Conservation (phyloP, 2,888 invertebrate genomes). For the Drosophila recens region DNA sequence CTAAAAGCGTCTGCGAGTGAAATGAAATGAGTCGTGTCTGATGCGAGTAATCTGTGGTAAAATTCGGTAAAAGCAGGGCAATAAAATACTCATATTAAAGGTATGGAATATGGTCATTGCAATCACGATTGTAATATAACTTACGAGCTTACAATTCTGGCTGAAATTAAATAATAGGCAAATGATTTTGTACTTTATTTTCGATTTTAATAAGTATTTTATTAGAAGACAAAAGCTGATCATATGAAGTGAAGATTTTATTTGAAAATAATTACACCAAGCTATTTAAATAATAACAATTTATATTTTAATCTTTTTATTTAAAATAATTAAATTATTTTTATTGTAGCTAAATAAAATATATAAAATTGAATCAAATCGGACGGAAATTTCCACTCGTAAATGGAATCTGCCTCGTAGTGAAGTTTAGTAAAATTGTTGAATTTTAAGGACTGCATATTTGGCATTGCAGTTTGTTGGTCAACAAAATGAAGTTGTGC, state of each 20-base stretch:
- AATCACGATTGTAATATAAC: conserved; percentile 5
- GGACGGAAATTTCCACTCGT: background rate
- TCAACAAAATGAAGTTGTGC: conserved; percentile 44
- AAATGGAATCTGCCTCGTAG: conserved; percentile 1
- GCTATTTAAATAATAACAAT: background rate
- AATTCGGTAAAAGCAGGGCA: conserved; percentile 20
- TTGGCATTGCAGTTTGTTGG: conserved; percentile 16
- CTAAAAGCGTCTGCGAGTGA: conserved; percentile 22
- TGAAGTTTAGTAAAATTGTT: conserved; percentile 5
- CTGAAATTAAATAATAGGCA: no score
- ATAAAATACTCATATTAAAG: conserved; percentile 33
- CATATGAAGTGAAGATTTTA: background rate
- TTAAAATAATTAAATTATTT: background rate
- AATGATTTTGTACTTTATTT: no score
- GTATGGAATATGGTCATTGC: conserved; percentile 7
- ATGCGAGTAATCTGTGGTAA: conserved; percentile 22
- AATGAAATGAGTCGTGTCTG: conserved; percentile 34
- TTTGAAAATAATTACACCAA: background rate
- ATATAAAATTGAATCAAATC: background rate
- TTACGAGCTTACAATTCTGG: no score
- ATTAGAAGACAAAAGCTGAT: background rate
- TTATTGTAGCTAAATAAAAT: background rate
- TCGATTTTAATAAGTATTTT: no score
- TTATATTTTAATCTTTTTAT: background rate
- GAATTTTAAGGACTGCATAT: conserved; percentile 16